Percentiles rank a stretch among this genome's conserved stretches.
phyloP scores from a whole-genome alignment of 1,140 invertebrate species.

The Lepidurus couesii region DNA sequence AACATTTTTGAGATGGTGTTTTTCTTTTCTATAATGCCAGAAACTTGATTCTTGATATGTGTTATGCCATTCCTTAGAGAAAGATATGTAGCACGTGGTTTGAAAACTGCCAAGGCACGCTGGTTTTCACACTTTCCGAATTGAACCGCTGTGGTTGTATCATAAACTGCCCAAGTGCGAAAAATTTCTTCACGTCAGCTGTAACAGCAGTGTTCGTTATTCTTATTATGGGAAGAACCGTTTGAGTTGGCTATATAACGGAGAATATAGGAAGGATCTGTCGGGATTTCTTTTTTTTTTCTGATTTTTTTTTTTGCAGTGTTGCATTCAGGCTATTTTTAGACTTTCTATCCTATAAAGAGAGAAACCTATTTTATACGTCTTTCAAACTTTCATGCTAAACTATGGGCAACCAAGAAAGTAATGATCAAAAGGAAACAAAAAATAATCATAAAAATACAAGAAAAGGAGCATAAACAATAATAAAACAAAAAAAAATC shows the following conservation, averaged over 20 bases:
- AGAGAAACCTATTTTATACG: constrained; percentile 1
- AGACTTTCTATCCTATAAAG: constrained; percentile 13
- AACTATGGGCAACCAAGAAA: constrained; percentile 5
- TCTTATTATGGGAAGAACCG: constrained; percentile 17
- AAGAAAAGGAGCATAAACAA: background rate
- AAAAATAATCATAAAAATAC: background rate
- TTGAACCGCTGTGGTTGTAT: background rate
- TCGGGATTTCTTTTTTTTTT: background rate
- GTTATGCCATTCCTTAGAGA: background rate
- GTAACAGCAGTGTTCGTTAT: background rate
- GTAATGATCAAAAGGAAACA: background rate
- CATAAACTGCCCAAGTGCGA: background rate
- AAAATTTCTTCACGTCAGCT: background rate
- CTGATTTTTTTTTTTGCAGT: background rate
- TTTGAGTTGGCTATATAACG: constrained; percentile 8
- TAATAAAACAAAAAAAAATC: background rate
- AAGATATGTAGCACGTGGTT: constrained; percentile 8
- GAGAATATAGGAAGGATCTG: background rate
- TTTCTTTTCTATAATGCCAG: constrained; percentile 1
- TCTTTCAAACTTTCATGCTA: background rate
- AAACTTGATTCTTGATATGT: constrained; percentile 6
- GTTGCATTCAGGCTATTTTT: constrained; percentile 15
- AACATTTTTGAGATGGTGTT: background rate
- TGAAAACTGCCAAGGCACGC: constrained; percentile 8
- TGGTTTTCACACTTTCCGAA: constrained; percentile 16